phyloP scores from a whole-genome alignment of 1,140 invertebrate species.

The Cotesia vestalis region DNA sequence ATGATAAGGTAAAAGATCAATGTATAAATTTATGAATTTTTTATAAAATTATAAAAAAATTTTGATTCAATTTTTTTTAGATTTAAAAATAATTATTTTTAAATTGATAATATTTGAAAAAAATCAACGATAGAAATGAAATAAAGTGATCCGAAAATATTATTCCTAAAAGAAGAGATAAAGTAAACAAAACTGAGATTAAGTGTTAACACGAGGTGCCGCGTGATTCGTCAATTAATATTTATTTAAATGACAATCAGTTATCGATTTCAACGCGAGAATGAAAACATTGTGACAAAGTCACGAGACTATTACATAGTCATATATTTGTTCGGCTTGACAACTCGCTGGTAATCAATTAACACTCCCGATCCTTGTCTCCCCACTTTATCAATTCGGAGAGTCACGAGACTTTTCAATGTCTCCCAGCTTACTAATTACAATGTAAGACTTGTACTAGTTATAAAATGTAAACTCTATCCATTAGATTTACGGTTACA shows the following conservation, averaged over 20 bases:
- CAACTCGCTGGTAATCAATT: conserved; percentile 23
- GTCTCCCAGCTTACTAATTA: background rate
- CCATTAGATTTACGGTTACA: background rate
- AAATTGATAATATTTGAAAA: too few relatives aligned
- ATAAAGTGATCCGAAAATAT: background rate
- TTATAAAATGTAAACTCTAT: too few relatives aligned
- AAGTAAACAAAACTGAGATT: conserved; percentile 5
- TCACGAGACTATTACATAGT: conserved; percentile 25
- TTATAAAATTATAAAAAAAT: background rate
- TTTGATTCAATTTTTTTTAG: background rate
- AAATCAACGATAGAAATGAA: background rate
- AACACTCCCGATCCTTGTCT: conserved; percentile 11
- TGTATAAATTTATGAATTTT: background rate
- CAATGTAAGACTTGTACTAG: background rate
- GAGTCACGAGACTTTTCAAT: conserved; percentile 27
- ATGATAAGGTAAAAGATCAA: conserved; percentile 3
- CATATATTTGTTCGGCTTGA: conserved; percentile 24
- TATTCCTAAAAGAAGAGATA: background rate
- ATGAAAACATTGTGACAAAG: conserved; percentile 13
- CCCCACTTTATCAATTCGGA: conserved; percentile 12
- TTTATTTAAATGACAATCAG: conserved; percentile 37
- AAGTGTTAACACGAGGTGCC: conserved; percentile 17
- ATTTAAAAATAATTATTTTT: background rate
- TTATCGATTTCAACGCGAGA: conserved; percentile 27
- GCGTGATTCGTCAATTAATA: conserved; percentile 31